These are phyloP conservation scores for Orius insidiosus DNA, from an alignment of 1,140 invertebrate genomes.

Conservation along the genomic window DNA sequence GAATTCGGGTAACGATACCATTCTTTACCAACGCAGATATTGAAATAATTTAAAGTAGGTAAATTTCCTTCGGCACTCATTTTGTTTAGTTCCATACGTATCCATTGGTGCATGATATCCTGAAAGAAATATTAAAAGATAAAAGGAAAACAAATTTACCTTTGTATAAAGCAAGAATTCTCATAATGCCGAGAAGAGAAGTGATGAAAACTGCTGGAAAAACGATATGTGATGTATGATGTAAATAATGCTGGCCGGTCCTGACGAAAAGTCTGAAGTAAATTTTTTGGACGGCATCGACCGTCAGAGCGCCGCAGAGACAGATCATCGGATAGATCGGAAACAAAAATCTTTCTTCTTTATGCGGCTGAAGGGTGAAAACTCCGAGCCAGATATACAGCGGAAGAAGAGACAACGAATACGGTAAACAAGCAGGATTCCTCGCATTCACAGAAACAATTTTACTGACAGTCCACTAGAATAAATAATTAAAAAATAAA, in stretches of 20 bases:
- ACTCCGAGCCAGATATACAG: slow-evolving; percentile 79
- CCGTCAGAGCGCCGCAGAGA: slow-evolving; percentile 62
- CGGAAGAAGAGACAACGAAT: slow-evolving; percentile 54
- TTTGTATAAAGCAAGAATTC: slow-evolving; percentile 39
- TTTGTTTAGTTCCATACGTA: slow-evolving; percentile 60
- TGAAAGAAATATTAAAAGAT: too few relatives aligned
- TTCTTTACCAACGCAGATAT: slow-evolving; percentile 92
- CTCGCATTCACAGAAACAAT: slow-evolving; percentile 14
- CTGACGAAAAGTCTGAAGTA: slow-evolving; percentile 44
- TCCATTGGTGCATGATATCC: slow-evolving; percentile 85
- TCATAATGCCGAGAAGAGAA: slow-evolving; percentile 37
- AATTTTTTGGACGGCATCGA: slow-evolving; percentile 65
- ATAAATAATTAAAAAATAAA: slow-evolving; percentile 9
- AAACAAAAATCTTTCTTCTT: slow-evolving; percentile 84
- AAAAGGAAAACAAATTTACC: too few relatives aligned
- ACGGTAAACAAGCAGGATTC: slow-evolving; percentile 34
- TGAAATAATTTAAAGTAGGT: slow-evolving; percentile 40
- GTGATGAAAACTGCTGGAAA: slow-evolving; percentile 41
- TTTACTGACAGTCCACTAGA: slow-evolving; percentile 10
- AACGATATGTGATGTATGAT: slow-evolving; percentile 52
- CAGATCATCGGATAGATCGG: slow-evolving; percentile 89
- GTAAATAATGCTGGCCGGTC: slow-evolving; percentile 49
- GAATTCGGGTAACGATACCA: slow-evolving; percentile 93
- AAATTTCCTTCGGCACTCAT: slow-evolving; percentile 36
- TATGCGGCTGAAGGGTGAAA: slow-evolving; percentile 79